Base-by-base conservation (phyloP, 2,113 vertebrate genomes). In the Syrrhaptes paradoxus region DNA sequence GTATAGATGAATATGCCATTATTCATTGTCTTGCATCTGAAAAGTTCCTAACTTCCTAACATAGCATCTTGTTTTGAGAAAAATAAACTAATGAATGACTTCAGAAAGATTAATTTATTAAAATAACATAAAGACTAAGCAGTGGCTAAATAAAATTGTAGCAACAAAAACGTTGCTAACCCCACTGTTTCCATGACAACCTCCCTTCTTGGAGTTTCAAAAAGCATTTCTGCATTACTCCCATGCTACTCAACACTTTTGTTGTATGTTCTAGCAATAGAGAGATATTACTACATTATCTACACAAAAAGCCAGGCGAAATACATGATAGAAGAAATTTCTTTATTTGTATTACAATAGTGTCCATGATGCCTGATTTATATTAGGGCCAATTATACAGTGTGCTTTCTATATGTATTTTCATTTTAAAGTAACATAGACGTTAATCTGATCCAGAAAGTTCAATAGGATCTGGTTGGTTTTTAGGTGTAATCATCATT, bases 181-280 rank as follows among this genome's bases (percentile, higher is more conserved):
- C 43, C 5, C 1, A 4, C 6, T 86, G 88, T 97, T 97, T 90
- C 97, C 84, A 95, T 93, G 85, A 54, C 97, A 95, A 96, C 91
- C 51, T 93, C 31, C 18, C 13, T 85, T 92, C 55, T 57, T 4
- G 0, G 32, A 58, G 58, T 93, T 90, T 52, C n/a, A 25, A 28
- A 79, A 54, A 28, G 1, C 19, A 77, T 61, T 95, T 72, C 57
- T 74, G 38, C 52, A 32, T 74, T 88, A 63, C 13, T 91, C 57
- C 11, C 31, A 1, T 43, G 34, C 34, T 87, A 51, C 43, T 87
- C 67, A 28, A 72, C 20, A 52, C 21, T 91, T 93, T 67, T 74
- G 51, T 70, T 91, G 8, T 78, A 54, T 41, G 8, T 46, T 70
- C 74, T 88, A 71, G 77, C 67, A 90, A 71, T 59, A 32, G 17